phyloP scores from a whole-genome alignment of 2,888 invertebrate genomes.

The Tromatobia lineatoria region DNA sequence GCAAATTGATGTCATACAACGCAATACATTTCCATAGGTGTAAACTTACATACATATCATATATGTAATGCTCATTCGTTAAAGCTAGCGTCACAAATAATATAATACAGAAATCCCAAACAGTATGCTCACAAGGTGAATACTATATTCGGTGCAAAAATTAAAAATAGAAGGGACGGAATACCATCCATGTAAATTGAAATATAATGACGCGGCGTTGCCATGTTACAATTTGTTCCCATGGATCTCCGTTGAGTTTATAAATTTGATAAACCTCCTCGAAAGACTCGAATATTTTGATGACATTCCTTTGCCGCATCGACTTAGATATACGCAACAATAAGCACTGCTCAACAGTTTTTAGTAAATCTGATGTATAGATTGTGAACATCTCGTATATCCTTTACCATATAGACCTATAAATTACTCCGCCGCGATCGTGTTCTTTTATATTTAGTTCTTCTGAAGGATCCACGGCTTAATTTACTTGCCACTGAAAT shows the following conservation, averaged over 20 bases:
- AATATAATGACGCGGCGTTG: slow-evolving; percentile 6
- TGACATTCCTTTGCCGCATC: too few relatives aligned
- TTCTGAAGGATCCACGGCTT: slow-evolving; percentile 45
- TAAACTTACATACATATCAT: slow-evolving; percentile 30
- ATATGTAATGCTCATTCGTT: slow-evolving; percentile 21
- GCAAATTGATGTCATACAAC: not conserved
- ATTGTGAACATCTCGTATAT: slow-evolving; percentile 27
- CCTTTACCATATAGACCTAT: slow-evolving; percentile 47
- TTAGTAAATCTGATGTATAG: not conserved
- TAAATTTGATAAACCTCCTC: not conserved
- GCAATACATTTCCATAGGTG: slow-evolving; percentile 20
- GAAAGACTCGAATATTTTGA: too few relatives aligned
- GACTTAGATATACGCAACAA: slow-evolving; percentile 11
- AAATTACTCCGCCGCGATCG: slow-evolving; percentile 6
- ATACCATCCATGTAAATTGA: slow-evolving; percentile 9
- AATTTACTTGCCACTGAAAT: slow-evolving; percentile 81
- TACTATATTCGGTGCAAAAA: slow-evolving; percentile 36
- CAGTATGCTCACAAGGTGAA: slow-evolving; percentile 14
- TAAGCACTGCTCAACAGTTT: slow-evolving; percentile 20
- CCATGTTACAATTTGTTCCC: slow-evolving; percentile 51
- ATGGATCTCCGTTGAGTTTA: slow-evolving; percentile 13
- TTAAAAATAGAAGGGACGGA: slow-evolving; percentile 26
- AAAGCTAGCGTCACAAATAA: slow-evolving; percentile 36
- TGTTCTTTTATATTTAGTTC: not conserved
- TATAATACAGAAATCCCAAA: slow-evolving; percentile 50